Conservation (phyloP, 2,113 vertebrate genomes). For the Lampris incognitus region DNA sequence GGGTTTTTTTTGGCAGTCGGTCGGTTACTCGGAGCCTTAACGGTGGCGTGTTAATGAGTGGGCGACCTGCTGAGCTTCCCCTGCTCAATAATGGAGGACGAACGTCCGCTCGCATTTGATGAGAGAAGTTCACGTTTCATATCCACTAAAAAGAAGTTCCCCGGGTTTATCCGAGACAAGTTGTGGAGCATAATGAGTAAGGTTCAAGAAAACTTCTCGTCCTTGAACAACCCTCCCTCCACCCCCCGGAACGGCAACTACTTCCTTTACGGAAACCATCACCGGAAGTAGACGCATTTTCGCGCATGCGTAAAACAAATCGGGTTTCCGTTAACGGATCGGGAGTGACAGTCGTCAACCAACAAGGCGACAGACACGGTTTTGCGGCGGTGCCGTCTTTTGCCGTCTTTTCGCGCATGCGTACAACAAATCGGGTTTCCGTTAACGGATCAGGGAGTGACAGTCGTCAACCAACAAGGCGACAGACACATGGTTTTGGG, state of each 20-base stretch:
- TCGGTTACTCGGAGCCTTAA: slow-evolving; percentile 36
- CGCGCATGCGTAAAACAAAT: no score
- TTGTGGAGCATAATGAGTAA: slow-evolving; percentile 43
- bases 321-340: no score
- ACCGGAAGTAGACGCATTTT: no score
- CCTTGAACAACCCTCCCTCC: slow-evolving; percentile 34
- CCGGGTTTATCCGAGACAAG: background rate
- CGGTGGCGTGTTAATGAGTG: slow-evolving; percentile 18
- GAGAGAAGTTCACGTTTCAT: slow-evolving; percentile 46
- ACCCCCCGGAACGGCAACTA: no score
- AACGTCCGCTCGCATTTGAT: slow-evolving; percentile 41
- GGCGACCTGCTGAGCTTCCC: slow-evolving; percentile 53
- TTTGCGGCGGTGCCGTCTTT: slow-evolving; percentile 43
- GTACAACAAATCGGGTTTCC: background rate
- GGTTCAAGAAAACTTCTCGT: slow-evolving; percentile 37
- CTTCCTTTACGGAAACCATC: no score
- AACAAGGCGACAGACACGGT: slow-evolving; percentile 33
- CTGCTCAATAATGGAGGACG: slow-evolving; percentile 54
- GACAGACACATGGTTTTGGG: slow-evolving; percentile 46
- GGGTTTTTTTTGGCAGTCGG: slow-evolving; percentile 11
- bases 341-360: slow-evolving; percentile 1
- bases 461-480: slow-evolving; percentile 2
- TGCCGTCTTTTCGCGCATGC: slow-evolving; percentile 22
- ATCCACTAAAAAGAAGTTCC: slow-evolving; percentile 28
- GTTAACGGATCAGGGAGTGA: background rate